Percentiles rank a stretch among this genome's conserved stretches.
phyloP scores from a whole-genome alignment of 2,888 invertebrate genomes.

The Galerucella calmariensis region DNA sequence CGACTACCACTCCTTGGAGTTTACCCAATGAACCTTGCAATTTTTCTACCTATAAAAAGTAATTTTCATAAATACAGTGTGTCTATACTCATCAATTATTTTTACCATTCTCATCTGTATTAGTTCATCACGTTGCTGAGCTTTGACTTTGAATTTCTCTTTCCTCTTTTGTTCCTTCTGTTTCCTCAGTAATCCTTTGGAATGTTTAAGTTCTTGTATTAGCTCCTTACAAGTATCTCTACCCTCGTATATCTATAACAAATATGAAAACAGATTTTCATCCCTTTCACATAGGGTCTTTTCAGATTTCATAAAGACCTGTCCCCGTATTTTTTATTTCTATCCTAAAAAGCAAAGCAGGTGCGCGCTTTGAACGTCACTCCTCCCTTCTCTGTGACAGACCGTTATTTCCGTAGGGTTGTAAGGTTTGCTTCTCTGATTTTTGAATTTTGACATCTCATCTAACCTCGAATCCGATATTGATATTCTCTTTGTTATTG shows the following conservation, averaged over 20 bases:
- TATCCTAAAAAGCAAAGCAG: too few relatives aligned
- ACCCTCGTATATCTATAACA: slow-evolving; percentile 75
- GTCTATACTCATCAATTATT: too few relatives aligned
- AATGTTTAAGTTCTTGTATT: slow-evolving; percentile 77
- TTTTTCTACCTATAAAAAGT: slow-evolving; percentile 65
- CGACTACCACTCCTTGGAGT: slow-evolving; percentile 78
- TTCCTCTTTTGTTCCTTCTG: slow-evolving; percentile 62
- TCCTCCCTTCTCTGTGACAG: too few relatives aligned
- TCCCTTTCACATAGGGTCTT: not conserved
- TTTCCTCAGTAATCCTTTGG: slow-evolving; percentile 72
- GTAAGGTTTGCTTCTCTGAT: too few relatives aligned
- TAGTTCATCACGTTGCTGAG: slow-evolving; percentile 59
- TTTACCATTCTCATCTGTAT: slow-evolving; percentile 51
- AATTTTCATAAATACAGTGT: not conserved
- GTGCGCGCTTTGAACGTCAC: too few relatives aligned
- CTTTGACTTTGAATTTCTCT: slow-evolving; percentile 55
- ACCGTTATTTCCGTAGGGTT: too few relatives aligned
- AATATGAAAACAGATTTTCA: not conserved
- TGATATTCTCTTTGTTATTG: too few relatives aligned
- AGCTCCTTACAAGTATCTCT: slow-evolving; percentile 76
- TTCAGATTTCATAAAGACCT: too few relatives aligned
- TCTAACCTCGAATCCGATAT: too few relatives aligned
- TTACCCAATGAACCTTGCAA: slow-evolving; percentile 74
- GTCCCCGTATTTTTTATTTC: too few relatives aligned
- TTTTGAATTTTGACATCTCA: too few relatives aligned